Evolutionary conservation across 2,113 vertebrate genomes (phyloP).

Genomic region (Passer domesticus): DNA sequence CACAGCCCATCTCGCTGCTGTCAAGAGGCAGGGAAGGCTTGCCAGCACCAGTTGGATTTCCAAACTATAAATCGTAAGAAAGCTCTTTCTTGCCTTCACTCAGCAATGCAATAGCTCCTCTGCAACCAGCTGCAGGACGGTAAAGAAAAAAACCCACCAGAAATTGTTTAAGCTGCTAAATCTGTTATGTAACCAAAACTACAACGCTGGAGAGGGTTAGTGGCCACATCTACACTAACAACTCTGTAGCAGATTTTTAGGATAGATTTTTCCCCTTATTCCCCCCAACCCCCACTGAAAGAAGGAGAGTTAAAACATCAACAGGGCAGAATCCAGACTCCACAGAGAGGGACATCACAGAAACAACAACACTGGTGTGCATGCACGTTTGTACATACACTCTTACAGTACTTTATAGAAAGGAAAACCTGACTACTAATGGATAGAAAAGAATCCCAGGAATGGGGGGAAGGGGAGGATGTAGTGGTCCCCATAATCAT

Average conservation of each 20-base stretch:
- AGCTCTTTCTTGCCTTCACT: not conserved
- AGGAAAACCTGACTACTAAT: not conserved
- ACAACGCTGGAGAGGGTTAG: not conserved
- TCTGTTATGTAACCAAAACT: not conserved
- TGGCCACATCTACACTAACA: not conserved
- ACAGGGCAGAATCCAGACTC: not conserved
- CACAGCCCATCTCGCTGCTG: not conserved
- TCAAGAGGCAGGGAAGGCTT: not conserved
- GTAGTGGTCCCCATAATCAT: not conserved
- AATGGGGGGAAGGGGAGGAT: accelerated
- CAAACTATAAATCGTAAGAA: not conserved
- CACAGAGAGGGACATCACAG: not conserved
- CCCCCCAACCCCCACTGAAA: accelerated
- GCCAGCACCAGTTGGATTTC: not conserved
- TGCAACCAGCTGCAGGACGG: not conserved
- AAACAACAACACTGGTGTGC: not conserved
- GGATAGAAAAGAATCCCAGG: not conserved
- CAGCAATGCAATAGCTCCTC: not conserved
- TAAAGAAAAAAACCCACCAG: not conserved
- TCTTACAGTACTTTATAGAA: not conserved
- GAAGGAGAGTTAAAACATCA: not conserved
- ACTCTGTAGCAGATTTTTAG: not conserved
- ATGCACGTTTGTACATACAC: not conserved
- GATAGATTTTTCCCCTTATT: not conserved
- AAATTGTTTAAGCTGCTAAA: not conserved